Evolutionary conservation across 2,113 vertebrate genomes (phyloP).

Genomic region (Equus quagga): DNA sequence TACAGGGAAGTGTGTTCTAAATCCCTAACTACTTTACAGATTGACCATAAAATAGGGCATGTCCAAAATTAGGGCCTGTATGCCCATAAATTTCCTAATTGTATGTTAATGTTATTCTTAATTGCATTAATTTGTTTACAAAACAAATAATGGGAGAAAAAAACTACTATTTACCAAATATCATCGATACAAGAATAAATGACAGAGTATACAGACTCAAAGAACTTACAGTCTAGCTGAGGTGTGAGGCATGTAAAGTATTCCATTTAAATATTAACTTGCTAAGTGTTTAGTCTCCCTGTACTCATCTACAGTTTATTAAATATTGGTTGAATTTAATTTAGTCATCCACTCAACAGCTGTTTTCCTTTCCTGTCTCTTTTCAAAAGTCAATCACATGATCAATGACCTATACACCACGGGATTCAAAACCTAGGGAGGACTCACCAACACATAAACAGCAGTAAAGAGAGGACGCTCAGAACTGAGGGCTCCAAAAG

Average conservation of each 20-base stretch:
- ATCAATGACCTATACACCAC: neutral
- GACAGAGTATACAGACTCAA: neutral
- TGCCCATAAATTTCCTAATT: neutral
- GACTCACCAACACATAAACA: neutral
- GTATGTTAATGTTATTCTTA: neutral
- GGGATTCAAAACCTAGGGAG: neutral
- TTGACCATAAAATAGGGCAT: neutral
- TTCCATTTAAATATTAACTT: neutral
- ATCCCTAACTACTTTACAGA: neutral
- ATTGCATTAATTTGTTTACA: slow-evolving; percentile 19
- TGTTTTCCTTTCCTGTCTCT: slow-evolving; percentile 7
- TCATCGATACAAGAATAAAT: neutral
- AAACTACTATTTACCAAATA: slow-evolving; percentile 5
- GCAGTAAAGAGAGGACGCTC: neutral
- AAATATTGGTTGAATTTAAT: slow-evolving; percentile 7
- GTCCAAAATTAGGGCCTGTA: slow-evolving; percentile 12
- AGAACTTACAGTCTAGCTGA: neutral
- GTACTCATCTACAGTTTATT: neutral
- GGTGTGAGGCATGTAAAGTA: neutral
- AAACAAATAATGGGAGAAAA: neutral
- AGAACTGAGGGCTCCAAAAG: neutral
- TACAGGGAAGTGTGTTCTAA: neutral
- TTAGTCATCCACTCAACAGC: neutral
- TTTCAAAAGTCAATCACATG: neutral
- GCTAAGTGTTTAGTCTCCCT: neutral